Evolutionary conservation across 2,888 invertebrate genomes (phyloP).

Genomic region (Trimorus sp.): DNA sequence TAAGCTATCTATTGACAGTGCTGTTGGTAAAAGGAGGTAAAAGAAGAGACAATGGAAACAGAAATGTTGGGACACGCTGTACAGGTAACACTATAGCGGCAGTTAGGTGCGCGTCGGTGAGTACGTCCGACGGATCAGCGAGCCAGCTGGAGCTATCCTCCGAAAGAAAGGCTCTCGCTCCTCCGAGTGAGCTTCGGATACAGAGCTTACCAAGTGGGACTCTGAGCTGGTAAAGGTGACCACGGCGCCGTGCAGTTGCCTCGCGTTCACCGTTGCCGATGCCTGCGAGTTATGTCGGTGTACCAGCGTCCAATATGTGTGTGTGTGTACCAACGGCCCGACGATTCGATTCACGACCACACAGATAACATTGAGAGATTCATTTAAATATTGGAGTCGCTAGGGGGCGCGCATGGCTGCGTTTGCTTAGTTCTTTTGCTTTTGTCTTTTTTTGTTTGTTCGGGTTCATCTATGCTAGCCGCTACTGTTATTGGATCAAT

Average conservation of each 20-base stretch:
- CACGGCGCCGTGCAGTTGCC: constrained; percentile 80
- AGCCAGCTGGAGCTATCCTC: constrained; percentile 73
- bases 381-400: constrained; percentile 62
- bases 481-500: constrained; percentile 32
- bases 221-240: constrained; percentile 85
- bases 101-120: constrained; percentile 73
- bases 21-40: constrained; percentile 55
- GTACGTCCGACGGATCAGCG: constrained; percentile 76
- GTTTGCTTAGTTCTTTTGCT: too few relatives aligned
- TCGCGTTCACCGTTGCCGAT: constrained; percentile 76
- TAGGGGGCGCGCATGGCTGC: too few relatives aligned
- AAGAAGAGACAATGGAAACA: constrained; percentile 59
- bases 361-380: constrained; percentile 70
- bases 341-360: constrained; percentile 72
- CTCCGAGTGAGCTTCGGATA: constrained; percentile 71
- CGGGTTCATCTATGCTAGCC: constrained; percentile 43
- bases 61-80: constrained; percentile 65
- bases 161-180: constrained; percentile 68
- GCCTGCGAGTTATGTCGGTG: constrained; percentile 65
- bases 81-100: constrained; percentile 67
- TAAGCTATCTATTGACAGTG: constrained; percentile 52
- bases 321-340: constrained; percentile 71
- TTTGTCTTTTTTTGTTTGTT: background rate
- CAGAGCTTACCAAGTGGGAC: constrained; percentile 83
- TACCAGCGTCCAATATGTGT: constrained; percentile 71